phyloP scores from a whole-genome alignment of 2,113 vertebrate species.

The Oryzias woworae region DNA sequence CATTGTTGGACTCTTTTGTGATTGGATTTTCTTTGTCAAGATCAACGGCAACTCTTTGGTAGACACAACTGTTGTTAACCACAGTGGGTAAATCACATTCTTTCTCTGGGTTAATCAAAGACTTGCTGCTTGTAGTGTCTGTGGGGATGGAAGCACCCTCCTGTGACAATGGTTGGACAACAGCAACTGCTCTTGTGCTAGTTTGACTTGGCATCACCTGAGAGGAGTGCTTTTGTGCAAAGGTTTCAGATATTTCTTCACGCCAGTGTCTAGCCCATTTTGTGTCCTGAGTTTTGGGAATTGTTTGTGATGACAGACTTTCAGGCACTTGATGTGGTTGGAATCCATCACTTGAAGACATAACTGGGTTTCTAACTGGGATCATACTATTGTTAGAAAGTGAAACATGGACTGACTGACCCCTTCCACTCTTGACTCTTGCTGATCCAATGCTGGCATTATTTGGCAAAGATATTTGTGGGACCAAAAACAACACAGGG shows the following conservation, averaged over 20 bases:
- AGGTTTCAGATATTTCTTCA: no score
- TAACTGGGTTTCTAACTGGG: neutral
- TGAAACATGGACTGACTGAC: neutral
- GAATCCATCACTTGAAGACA: neutral
- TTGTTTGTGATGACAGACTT: neutral
- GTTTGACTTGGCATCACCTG: slow-evolving; percentile 1
- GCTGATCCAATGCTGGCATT: no score
- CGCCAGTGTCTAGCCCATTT: no score
- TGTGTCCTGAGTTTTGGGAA: no score
- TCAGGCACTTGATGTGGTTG: fast-evolving
- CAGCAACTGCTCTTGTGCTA: slow-evolving; percentile 47
- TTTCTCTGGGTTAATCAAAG: neutral
- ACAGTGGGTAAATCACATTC: neutral
- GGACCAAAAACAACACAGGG: no score
- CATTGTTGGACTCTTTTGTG: neutral
- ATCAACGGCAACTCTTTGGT: neutral
- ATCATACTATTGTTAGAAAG: neutral
- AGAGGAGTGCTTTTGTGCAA: neutral
- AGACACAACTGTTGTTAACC: neutral
- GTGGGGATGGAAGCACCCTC: neutral
- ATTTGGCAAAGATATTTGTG: no score
- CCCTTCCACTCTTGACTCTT: neutral
- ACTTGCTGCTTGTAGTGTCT: neutral
- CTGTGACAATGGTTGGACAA: slow-evolving; percentile 60
- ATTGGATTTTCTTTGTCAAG: neutral